These are phyloP conservation scores for Cynodonichthys magdalenae DNA, from an alignment of 2,797 vertebrate species.

Conservation along the genomic window DNA sequence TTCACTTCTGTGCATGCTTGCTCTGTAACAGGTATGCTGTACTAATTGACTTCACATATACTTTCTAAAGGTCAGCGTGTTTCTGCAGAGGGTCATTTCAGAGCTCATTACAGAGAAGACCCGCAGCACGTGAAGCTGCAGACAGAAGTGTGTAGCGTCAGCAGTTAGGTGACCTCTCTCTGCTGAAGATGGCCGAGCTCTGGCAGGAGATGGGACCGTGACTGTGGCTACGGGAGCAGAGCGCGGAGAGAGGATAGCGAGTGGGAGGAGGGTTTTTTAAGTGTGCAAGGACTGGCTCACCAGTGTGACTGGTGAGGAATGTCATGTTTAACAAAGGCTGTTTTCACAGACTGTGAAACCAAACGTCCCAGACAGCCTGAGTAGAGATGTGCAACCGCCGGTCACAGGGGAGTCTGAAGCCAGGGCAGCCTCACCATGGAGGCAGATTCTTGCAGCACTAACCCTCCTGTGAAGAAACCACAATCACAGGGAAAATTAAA, in stretches of 20 bases:
- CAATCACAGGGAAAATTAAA: conserved; percentile 56
- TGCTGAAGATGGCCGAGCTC: conserved; percentile 54
- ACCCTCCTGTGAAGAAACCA: conserved; percentile 54
- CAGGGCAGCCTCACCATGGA: conserved; percentile 38
- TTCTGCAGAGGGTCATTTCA: conserved; percentile 49
- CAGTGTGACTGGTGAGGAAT: conserved; percentile 77
- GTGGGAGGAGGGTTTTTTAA: conserved; percentile 29
- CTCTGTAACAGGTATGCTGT: conserved; percentile 17
- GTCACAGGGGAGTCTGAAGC: conserved; percentile 71
- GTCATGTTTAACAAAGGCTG: conserved; percentile 78
- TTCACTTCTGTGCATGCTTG: conserved; percentile 14
- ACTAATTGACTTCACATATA: conserved; percentile 45
- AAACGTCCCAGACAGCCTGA: conserved; percentile 70
- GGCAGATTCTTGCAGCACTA: conserved; percentile 52
- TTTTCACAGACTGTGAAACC: conserved; percentile 80
- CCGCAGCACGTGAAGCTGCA: conserved; percentile 39
- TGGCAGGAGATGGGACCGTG: conserved; percentile 53
- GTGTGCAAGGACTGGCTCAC: conserved; percentile 67
- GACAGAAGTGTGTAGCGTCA: conserved; percentile 61
- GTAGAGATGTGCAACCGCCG: conserved; percentile 68
- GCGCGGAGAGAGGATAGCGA: background rate
- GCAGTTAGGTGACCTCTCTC: conserved; percentile 65
- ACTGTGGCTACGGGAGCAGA: conserved; percentile 25
- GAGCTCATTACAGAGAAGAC: conserved; percentile 66
- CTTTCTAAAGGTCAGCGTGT: conserved; percentile 55